phyloP scores from a whole-genome alignment of 2,888 invertebrate genomes.

The Hololepta plana region DNA sequence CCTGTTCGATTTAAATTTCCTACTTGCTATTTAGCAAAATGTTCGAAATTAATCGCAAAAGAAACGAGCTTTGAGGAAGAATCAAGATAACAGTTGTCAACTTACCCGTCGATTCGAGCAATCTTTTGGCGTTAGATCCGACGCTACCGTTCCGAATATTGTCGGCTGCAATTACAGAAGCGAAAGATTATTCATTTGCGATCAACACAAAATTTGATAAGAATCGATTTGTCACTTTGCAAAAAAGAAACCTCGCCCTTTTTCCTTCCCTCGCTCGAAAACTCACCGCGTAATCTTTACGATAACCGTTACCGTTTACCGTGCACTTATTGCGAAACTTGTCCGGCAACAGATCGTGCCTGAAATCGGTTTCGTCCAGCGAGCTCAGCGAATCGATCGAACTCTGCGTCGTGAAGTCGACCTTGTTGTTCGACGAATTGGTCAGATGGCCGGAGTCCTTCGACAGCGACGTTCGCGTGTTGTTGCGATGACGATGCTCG shows the following conservation, averaged over 20 bases:
- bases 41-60: slow-evolving; percentile 1
- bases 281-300: slow-evolving; percentile 14
- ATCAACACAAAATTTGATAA: too few species aligned
- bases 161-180: slow-evolving; percentile 37
- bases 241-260: too few species aligned
- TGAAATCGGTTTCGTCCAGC: slow-evolving; percentile 26
- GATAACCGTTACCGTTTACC: slow-evolving; percentile 12
- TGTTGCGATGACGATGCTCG: slow-evolving; percentile 7
- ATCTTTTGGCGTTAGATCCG: slow-evolving; percentile 40
- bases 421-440: slow-evolving; percentile 22
- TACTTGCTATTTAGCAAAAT: too few species aligned
- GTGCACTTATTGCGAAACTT: slow-evolving; percentile 22
- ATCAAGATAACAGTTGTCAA: slow-evolving; percentile 12
- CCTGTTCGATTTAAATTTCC: too few species aligned
- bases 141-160: slow-evolving; percentile 43
- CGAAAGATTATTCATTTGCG: too few species aligned
- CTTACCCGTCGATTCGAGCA: slow-evolving; percentile 41
- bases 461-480: slow-evolving; percentile 13
- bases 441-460: slow-evolving; percentile 26
- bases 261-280: too few species aligned
- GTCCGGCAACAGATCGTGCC: slow-evolving; percentile 15
- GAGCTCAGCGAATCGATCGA: slow-evolving; percentile 26
- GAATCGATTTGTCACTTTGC: too few species aligned
- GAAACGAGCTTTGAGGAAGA: too few species aligned
- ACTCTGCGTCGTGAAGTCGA: slow-evolving; percentile 24